A percentile compares a stretch with the other conserved stretches of the same genome.
Conservation (phyloP, 2,888 invertebrate species). For the Homarus gammarus region DNA sequence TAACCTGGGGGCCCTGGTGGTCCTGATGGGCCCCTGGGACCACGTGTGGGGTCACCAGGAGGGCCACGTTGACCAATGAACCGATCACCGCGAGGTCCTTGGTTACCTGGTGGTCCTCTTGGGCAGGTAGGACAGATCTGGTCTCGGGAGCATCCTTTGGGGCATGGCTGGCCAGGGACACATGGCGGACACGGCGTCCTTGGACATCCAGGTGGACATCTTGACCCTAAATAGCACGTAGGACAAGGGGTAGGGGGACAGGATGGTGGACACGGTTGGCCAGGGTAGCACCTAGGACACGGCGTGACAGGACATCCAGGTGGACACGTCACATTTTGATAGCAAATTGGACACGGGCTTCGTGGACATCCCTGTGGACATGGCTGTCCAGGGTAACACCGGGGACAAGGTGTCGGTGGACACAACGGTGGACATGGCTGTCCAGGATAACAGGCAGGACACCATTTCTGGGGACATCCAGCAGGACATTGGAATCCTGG, state of each 20-base stretch:
- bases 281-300: constrained; percentile 38
- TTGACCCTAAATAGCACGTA: neutral
- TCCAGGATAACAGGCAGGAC: constrained; percentile 27
- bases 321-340: constrained; percentile 20
- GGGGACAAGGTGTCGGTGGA: constrained; percentile 29
- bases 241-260: constrained; percentile 30
- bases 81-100: neutral
- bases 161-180: constrained; percentile 20
- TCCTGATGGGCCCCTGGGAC: neutral
- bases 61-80: neutral
- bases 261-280: constrained; percentile 12
- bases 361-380: constrained; percentile 39
- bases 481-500: constrained; percentile 41
- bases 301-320: constrained; percentile 3
- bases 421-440: constrained; percentile 24
- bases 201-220: constrained; percentile 34
- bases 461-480: neutral
- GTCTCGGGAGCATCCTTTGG: neutral
- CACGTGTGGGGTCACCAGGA: constrained; percentile 6
- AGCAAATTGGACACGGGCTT: constrained; percentile 27
- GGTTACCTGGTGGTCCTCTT: neutral
- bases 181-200: constrained; percentile 31
- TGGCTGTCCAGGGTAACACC: constrained; percentile 29
- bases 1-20: constrained; percentile 15
- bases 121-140: constrained; percentile 12